A percentile compares a stretch with the other conserved stretches of the same genome.
phyloP scores from a whole-genome alignment of 2,113 vertebrate genomes.

The Telmatochromis bifrenatus region DNA sequence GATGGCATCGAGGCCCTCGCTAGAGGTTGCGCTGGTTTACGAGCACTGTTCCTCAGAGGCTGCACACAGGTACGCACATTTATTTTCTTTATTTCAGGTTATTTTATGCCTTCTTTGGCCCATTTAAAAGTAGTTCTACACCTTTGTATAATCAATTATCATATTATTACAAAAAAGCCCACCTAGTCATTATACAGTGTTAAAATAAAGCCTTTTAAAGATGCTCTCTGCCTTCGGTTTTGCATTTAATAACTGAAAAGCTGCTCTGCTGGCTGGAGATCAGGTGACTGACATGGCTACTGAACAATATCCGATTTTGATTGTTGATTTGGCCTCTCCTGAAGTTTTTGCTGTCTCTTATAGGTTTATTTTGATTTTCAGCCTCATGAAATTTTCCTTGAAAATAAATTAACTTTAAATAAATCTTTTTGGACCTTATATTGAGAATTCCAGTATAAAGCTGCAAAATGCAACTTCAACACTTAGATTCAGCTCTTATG shows the following conservation, averaged over 20 bases:
- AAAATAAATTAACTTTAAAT: not conserved
- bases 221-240: not conserved
- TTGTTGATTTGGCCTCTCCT: not conserved
- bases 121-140: not conserved
- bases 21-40: conserved; percentile 80
- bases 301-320: not conserved
- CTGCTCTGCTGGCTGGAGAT: not conserved
- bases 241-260: not conserved
- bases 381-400: not conserved
- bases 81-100: not conserved
- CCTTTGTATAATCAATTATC: not conserved
- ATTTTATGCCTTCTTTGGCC: not conserved
- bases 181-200: not conserved
- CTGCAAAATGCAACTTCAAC: not conserved
- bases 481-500: not conserved
- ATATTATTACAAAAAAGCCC: not conserved
- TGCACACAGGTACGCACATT: conserved; percentile 81
- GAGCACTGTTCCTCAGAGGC: conserved; percentile 85
- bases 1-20: conserved; percentile 89
- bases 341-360: not conserved
- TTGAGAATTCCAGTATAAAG: not conserved
- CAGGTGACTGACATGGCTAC: not conserved
- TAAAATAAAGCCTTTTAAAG: not conserved
- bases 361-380: not conserved
- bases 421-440: not conserved